A percentile compares a stretch with the other conserved stretches of the same genome.
Conservation (phyloP, 1,140 invertebrate species). For the Sesamia nonagrioides region DNA sequence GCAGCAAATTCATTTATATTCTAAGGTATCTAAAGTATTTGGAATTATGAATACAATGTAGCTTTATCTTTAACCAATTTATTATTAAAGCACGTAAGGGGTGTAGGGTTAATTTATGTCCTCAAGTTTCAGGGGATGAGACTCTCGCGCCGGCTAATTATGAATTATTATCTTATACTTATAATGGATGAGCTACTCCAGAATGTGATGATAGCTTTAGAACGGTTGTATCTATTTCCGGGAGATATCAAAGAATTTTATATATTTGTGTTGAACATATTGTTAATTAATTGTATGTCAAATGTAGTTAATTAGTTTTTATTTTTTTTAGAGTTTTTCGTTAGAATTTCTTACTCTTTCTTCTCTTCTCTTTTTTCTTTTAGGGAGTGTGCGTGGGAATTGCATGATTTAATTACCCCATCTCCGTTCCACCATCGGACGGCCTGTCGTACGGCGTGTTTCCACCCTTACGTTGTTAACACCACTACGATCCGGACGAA, state of each 20-base stretch:
- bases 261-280: not conserved
- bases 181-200: slow-evolving; percentile 23
- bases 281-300: too few species aligned
- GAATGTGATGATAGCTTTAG: slow-evolving; percentile 4
- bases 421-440: too few species aligned
- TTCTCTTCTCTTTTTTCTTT: too few species aligned
- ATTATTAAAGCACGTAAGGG: slow-evolving; percentile 57
- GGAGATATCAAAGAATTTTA: not conserved
- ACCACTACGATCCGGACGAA: too few species aligned
- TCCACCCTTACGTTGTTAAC: too few species aligned
- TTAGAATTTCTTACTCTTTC: too few species aligned
- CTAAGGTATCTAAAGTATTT: slow-evolving; percentile 31
- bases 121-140: slow-evolving; percentile 46
- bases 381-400: too few species aligned
- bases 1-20: not conserved
- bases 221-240: not conserved
- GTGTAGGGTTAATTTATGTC: slow-evolving; percentile 59
- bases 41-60: slow-evolving; percentile 39
- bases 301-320: too few species aligned
- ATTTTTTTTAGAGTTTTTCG: too few species aligned
- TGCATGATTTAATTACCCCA: too few species aligned
- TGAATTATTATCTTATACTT: slow-evolving; percentile 53
- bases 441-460: too few species aligned
- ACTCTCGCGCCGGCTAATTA: slow-evolving; percentile 47
- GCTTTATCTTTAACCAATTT: slow-evolving; percentile 44